Conservation (phyloP, 2,888 invertebrate genomes). For the Pollenia amentaria region DNA sequence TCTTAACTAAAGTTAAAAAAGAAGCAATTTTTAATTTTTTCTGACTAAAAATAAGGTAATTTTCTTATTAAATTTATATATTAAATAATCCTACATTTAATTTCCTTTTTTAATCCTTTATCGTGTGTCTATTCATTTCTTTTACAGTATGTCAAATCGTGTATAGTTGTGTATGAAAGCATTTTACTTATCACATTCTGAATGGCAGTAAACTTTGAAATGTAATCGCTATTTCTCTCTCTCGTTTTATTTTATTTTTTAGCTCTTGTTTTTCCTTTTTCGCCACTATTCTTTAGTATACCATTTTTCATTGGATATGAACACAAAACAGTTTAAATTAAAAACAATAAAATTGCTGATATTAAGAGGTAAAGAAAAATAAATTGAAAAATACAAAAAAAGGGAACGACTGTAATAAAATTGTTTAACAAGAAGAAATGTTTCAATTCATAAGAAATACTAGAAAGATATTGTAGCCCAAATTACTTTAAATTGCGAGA, state of each 20-base stretch:
- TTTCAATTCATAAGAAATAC: conserved; percentile 9
- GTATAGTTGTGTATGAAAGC: conserved; percentile 16
- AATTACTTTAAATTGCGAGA: conserved; percentile 17
- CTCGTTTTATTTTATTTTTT: not conserved
- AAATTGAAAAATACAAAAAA: conserved; percentile 50
- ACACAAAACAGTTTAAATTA: conserved; percentile 57
- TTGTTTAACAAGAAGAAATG: conserved; percentile 31
- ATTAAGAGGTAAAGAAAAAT: conserved; percentile 61
- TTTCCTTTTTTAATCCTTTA: too few relatives aligned
- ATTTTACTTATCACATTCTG: conserved; percentile 60
- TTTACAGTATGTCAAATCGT: not conserved
- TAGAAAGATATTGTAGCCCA: not conserved
- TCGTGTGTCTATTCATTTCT: not conserved
- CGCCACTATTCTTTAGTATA: conserved; percentile 27
- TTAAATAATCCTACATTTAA: too few relatives aligned
- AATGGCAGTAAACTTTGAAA: conserved; percentile 68
- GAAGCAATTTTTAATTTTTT: too few relatives aligned
- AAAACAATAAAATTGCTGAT: conserved; percentile 68
- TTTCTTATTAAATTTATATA: too few relatives aligned
- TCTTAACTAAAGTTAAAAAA: too few relatives aligned
- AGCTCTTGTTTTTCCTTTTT: conserved; percentile 6
- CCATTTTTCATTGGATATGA: conserved; percentile 41
- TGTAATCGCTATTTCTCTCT: conserved; percentile 60
- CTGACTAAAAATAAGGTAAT: too few relatives aligned
- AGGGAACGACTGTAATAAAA: conserved; percentile 13